Evolutionary conservation across 2,113 vertebrate genomes (phyloP).

Genomic region (Rutilus rutilus): DNA sequence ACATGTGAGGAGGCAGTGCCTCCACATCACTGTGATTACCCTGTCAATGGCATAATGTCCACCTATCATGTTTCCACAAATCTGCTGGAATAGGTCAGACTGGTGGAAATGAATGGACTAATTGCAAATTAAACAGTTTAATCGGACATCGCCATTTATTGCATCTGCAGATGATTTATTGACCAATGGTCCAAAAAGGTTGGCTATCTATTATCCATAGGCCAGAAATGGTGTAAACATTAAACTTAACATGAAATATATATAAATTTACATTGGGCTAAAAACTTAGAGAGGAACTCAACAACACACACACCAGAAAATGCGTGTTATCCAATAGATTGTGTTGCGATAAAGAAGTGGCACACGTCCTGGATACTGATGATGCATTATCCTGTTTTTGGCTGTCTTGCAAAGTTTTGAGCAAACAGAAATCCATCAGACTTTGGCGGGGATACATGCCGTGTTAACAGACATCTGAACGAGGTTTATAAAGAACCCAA

Average conservation of each 20-base stretch:
- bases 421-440: constrained; percentile 36
- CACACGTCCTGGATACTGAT: not conserved
- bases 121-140: constrained; percentile 5
- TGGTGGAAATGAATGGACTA: not conserved
- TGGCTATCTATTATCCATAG: not conserved
- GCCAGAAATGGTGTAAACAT: not conserved
- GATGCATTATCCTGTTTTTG: constrained; percentile 20
- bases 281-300: not conserved
- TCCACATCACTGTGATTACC: constrained; percentile 9
- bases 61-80: not conserved
- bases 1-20: not conserved
- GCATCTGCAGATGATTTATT: not conserved
- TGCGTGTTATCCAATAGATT: not conserved
- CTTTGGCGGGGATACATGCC: not conserved
- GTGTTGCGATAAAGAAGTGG: not conserved
- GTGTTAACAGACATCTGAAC: constrained; percentile 5
- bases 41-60: constrained; percentile 5
- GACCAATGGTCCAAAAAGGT: not conserved
- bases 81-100: not conserved
- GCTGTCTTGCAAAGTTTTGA: constrained; percentile 31
- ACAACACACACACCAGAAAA: not conserved
- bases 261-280: not conserved
- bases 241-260: not conserved
- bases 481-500: constrained; percentile 4
- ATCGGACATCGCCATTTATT: not conserved